Evolutionary conservation across 2,113 vertebrate genomes (phyloP).

Genomic region (Neofelis nebulosa): DNA sequence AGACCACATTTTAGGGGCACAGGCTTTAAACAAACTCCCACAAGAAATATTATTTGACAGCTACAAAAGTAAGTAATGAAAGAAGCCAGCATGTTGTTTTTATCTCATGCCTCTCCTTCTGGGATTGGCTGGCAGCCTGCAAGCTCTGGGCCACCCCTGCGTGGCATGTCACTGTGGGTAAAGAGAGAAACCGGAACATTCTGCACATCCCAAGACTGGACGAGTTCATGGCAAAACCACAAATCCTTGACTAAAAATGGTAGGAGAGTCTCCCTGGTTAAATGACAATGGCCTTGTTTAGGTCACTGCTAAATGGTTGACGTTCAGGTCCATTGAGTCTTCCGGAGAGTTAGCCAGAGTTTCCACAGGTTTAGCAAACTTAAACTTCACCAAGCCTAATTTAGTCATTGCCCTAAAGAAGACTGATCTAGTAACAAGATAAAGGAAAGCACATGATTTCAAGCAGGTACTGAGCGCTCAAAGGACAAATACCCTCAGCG

Average conservation of each 20-base stretch:
- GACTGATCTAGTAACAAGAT: background rate
- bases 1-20: constrained; percentile 79
- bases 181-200: constrained; percentile 40
- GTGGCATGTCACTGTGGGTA: constrained; percentile 69
- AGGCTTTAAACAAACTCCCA: constrained; percentile 83
- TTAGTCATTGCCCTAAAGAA: background rate
- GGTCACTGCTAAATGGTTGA: accelerated
- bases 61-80: constrained; percentile 72
- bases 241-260: constrained; percentile 60
- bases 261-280: constrained; percentile 1
- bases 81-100: constrained; percentile 77
- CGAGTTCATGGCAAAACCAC: background rate
- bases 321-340: background rate
- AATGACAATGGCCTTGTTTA: background rate
- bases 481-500: background rate
- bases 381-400: background rate
- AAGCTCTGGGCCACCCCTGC: constrained; percentile 58
- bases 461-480: background rate
- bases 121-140: constrained; percentile 60
- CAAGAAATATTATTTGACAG: constrained; percentile 83
- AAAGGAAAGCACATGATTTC: background rate
- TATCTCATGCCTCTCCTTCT: constrained; percentile 75
- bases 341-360: background rate
- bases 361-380: background rate
- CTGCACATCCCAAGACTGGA: constrained; percentile 42